Evolutionary conservation across 2,888 invertebrate genomes (phyloP).

Genomic region (Drosophila histrio): DNA sequence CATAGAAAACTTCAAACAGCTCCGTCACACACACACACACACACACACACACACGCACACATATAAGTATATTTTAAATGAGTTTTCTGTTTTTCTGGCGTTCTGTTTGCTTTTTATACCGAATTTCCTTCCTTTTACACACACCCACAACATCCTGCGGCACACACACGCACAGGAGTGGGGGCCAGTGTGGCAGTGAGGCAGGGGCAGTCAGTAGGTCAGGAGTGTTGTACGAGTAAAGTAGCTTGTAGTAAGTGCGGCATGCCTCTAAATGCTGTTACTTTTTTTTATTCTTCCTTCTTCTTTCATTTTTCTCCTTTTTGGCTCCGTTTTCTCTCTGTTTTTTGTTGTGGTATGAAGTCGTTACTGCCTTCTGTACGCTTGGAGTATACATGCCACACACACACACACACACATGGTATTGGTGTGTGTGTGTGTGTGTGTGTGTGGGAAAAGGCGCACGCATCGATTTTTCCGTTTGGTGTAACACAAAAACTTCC

Average conservation of each 20-base stretch:
- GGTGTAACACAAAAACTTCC: slow-evolving; percentile 72
- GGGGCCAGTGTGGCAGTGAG: background rate
- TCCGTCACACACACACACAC: slow-evolving; percentile 12
- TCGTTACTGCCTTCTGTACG: slow-evolving; percentile 63
- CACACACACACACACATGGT: slow-evolving; percentile 23
- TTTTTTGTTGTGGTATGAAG: slow-evolving; percentile 77
- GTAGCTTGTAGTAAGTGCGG: slow-evolving; percentile 74
- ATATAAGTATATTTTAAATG: slow-evolving; percentile 65
- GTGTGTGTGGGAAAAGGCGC: slow-evolving; percentile 60
- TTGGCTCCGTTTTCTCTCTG: slow-evolving; percentile 38
- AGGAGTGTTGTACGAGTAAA: slow-evolving; percentile 70
- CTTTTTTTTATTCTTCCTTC: slow-evolving; percentile 6
- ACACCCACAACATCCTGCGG: slow-evolving; percentile 53
- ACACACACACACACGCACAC: background rate
- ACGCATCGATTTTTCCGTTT: slow-evolving; percentile 79
- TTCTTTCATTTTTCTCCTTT: background rate
- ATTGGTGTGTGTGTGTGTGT: slow-evolving; percentile 31
- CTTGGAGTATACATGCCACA: slow-evolving; percentile 66
- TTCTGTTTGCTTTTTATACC: slow-evolving; percentile 67
- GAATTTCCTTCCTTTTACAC: slow-evolving; percentile 52
- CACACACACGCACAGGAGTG: slow-evolving; percentile 21
- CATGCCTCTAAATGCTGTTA: slow-evolving; percentile 50
- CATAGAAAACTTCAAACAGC: slow-evolving; percentile 60
- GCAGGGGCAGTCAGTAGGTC: slow-evolving; percentile 57
- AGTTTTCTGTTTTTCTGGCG: slow-evolving; percentile 60